Base-by-base conservation (phyloP, 2,888 invertebrate genomes). In the Aradus depressus region DNA sequence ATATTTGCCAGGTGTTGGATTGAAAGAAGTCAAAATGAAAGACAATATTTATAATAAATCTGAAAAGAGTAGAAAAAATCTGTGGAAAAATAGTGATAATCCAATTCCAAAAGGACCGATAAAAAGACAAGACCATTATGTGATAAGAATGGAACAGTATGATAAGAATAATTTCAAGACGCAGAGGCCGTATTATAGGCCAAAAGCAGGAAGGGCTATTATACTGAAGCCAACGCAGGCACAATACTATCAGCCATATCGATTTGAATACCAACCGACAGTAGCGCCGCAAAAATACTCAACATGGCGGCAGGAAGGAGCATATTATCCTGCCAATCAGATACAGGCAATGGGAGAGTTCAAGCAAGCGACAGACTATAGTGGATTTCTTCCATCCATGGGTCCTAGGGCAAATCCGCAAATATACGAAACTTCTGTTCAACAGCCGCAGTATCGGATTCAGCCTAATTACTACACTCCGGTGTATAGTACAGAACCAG, bases 311-410 rank as follows among this genome's bases (percentile, higher is more conserved):
- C 44, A 44, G 10, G 18, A 14, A 16, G 28, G 21, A 18, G 22
- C 37, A 12, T 47, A 22, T 16, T 47, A 47, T 14, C 8, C n/a
- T 6, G 19, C 21, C 12, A 25, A 23, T n/a, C 35, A 21, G 18
- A 23, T 25, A n/a, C 37, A 34, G 21, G 10, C 25, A 4, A 31
- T 51, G 16, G 26, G 45, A 10, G 51, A 56, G 16, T 45, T 52
- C 10, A 47, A 47, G 47, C 44, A 25, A 26, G 42, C 34, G 4
- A 4, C 19, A 3, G 18, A 50, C 6, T 58, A 58, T 18, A 43
- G 56, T 26, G 59, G 59, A 5, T 59, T 59, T 41, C 18, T 58
- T 28, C 59, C 63, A 53, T 57, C 61, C 12, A 67, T 69, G n/a
- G 69, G 68, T 21, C 61, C 54, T 1, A 55, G 51, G 0, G 53